phyloP scores from a whole-genome alignment of 1,140 invertebrate species.

The Camponotus vicinus region DNA sequence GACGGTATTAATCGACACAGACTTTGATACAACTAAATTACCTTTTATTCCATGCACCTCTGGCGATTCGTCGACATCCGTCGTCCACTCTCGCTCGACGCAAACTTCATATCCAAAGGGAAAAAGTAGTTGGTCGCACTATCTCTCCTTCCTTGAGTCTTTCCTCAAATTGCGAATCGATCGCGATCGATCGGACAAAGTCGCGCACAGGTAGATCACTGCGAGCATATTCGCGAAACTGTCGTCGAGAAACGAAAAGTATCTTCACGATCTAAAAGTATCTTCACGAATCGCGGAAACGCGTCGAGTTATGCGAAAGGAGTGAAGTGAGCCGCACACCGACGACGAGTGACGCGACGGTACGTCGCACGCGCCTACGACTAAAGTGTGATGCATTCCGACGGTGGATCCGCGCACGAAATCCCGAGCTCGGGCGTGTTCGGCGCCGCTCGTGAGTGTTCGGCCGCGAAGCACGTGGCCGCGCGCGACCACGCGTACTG shows the following conservation, averaged over 20 bases:
- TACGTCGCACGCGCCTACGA: conserved; percentile 81
- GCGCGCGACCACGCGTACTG: conserved; percentile 41
- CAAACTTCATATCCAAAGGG: background rate
- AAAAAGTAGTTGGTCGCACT: background rate
- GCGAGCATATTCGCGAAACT: background rate
- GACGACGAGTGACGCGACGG: conserved; percentile 20
- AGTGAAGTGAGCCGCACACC: background rate
- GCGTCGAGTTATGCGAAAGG: background rate
- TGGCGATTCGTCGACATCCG: background rate
- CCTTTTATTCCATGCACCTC: conserved; percentile 17
- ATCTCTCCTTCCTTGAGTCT: background rate
- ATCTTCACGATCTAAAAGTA: background rate
- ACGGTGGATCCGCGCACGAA: conserved; percentile 78
- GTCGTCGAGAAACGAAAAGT: background rate
- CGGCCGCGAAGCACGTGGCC: conserved; percentile 82
- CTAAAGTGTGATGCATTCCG: conserved; percentile 82
- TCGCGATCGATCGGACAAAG: background rate
- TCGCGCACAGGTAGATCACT: background rate
- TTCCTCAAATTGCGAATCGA: background rate
- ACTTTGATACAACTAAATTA: background rate
- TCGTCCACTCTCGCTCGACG: background rate
- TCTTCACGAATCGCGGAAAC: background rate
- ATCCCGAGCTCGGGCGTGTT: conserved; percentile 76
- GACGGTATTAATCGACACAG: background rate
- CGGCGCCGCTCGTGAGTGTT: conserved; percentile 73